phyloP scores from a whole-genome alignment of 2,888 invertebrate genomes.

The Pherbina coryleti region DNA sequence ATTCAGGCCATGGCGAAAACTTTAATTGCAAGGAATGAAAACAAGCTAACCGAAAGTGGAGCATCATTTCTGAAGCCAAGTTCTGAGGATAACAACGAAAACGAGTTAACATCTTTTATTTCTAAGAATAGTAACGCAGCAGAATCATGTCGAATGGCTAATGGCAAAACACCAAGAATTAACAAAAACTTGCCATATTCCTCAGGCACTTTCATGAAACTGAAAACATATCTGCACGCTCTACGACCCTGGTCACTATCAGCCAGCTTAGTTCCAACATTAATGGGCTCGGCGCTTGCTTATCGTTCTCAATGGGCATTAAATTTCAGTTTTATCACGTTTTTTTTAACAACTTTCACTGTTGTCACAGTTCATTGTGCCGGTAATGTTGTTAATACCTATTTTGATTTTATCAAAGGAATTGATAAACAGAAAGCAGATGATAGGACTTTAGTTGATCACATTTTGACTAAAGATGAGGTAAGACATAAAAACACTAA shows the following conservation, averaged over 20 bases:
- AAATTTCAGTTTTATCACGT: conserved; percentile 83
- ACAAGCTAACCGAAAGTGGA: background rate
- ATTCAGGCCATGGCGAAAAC: background rate
- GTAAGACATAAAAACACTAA: conserved; percentile 61
- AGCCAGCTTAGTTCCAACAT: conserved; percentile 90
- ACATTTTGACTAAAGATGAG: conserved; percentile 83
- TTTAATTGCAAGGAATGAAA: background rate
- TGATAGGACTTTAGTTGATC: conserved; percentile 94
- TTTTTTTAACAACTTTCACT: conserved; percentile 86
- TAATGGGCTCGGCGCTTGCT: conserved; percentile 89
- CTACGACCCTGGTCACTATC: conserved; percentile 94
- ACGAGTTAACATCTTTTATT: background rate
- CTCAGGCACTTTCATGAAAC: conserved; percentile 79
- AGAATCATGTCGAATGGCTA: background rate
- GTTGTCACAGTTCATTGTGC: conserved; percentile 94
- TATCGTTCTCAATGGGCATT: conserved; percentile 83
- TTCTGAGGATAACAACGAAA: background rate
- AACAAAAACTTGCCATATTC: conserved; percentile 22
- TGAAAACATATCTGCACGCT: conserved; percentile 89
- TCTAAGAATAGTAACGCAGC: conserved; percentile 5
- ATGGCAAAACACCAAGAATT: background rate
- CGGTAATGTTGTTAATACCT: conserved; percentile 96
- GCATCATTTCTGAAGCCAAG: background rate
- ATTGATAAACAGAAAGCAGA: conserved; percentile 94
- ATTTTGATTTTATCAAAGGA: conserved; percentile 94